Evolutionary conservation across 2,113 vertebrate species (phyloP).

Genomic region (Pangasianodon hypophthalmus): DNA sequence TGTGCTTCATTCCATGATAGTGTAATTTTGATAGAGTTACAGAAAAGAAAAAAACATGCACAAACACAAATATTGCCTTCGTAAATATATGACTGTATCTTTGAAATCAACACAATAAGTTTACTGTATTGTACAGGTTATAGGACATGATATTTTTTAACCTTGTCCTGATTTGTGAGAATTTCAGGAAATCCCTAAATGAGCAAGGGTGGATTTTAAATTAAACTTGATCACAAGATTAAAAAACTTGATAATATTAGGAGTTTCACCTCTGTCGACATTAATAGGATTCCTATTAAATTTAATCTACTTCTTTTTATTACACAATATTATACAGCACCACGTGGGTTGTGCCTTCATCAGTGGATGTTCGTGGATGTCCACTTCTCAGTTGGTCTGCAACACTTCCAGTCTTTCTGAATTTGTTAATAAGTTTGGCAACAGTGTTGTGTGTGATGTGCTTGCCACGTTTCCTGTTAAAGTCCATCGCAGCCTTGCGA

Average conservation of each 20-base stretch:
- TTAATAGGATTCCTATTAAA: not conserved
- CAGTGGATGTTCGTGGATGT: too few relatives aligned
- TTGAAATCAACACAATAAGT: not conserved
- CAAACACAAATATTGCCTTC: not conserved
- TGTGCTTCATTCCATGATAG: conserved; percentile 3
- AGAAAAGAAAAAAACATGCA: not conserved
- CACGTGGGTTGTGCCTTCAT: too few relatives aligned
- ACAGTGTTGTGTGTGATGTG: too few relatives aligned
- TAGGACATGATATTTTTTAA: not conserved
- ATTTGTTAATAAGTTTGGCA: too few relatives aligned
- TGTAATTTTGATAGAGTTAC: not conserved
- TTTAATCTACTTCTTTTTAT: not conserved
- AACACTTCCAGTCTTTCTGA: too few relatives aligned
- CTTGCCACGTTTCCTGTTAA: too few relatives aligned
- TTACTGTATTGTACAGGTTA: not conserved
- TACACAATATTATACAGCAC: not conserved
- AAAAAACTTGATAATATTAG: not conserved
- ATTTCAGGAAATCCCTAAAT: not conserved
- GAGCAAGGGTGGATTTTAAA: not conserved
- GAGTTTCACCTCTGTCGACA: not conserved
- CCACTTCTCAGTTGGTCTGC: too few relatives aligned
- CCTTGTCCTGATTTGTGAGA: not conserved
- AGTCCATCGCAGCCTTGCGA: too few relatives aligned
- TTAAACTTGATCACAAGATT: not conserved
- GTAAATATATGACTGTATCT: not conserved